phyloP scores from a whole-genome alignment of 2,113 vertebrate genomes.

The Clarias magur region DNA sequence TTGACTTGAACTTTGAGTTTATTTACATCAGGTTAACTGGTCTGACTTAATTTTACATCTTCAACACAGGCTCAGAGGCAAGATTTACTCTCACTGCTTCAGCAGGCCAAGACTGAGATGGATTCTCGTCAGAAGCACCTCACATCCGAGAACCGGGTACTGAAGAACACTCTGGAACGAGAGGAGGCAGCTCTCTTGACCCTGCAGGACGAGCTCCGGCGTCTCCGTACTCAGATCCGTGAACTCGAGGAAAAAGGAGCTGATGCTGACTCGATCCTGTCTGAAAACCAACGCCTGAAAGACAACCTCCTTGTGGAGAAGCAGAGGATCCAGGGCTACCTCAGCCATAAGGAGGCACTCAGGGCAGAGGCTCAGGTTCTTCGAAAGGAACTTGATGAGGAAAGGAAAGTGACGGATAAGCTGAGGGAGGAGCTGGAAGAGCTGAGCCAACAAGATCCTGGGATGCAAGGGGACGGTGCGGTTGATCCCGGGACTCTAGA shows the following conservation, averaged over 20 bases:
- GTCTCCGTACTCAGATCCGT: constrained; percentile 78
- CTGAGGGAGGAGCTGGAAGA: constrained; percentile 77
- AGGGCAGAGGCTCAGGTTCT: constrained; percentile 80
- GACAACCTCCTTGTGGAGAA: constrained; percentile 83
- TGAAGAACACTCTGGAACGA: constrained; percentile 80
- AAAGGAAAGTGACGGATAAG: constrained; percentile 73
- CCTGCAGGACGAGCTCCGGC: constrained; percentile 83
- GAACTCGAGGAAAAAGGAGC: constrained; percentile 79
- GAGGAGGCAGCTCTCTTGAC: constrained; percentile 79
- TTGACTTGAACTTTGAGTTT: not conserved
- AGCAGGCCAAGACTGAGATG: constrained; percentile 67
- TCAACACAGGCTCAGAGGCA: constrained; percentile 74
- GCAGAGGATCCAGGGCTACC: constrained; percentile 72
- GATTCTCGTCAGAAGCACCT: constrained; percentile 75
- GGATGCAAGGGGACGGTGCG: constrained; percentile 16
- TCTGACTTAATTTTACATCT: constrained; percentile 12
- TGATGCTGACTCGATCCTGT: constrained; percentile 70
- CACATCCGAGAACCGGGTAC: constrained; percentile 78
- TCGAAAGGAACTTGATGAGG: constrained; percentile 80
- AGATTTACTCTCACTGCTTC: constrained; percentile 74
- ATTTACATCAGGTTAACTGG: not conserved
- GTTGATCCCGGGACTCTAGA: constrained; percentile 68
- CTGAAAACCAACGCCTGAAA: constrained; percentile 85
- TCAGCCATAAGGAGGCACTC: constrained; percentile 78
- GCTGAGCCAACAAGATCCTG: constrained; percentile 65